Conservation (phyloP, 2,113 vertebrate species). For the Sorex araneus region DNA sequence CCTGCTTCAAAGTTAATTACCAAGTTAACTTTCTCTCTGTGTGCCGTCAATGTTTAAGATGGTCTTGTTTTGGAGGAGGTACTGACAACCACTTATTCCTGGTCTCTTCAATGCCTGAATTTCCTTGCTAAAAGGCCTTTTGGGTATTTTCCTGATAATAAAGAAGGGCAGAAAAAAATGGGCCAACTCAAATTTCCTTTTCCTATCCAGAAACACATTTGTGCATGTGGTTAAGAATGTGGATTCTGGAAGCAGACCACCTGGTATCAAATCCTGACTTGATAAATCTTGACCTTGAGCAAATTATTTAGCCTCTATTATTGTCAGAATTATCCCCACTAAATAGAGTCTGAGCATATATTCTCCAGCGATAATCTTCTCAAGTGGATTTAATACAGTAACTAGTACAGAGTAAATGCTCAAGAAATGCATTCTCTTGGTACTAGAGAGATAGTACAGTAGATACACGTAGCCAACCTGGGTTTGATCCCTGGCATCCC, state of each 20-base stretch:
- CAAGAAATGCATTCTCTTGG: background rate
- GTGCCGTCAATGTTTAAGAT: background rate
- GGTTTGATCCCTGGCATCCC: too few relatives aligned
- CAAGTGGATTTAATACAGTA: background rate
- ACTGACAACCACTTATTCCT: background rate
- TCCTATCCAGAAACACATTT: background rate
- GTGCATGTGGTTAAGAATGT: background rate
- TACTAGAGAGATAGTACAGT: too few relatives aligned
- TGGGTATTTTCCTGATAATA: background rate
- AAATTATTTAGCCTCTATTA: background rate
- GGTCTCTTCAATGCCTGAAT: too few relatives aligned
- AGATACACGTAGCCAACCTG: too few relatives aligned
- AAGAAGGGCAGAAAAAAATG: background rate
- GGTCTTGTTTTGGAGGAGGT: background rate
- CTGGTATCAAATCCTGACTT: background rate
- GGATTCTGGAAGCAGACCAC: background rate
- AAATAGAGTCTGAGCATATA: background rate
- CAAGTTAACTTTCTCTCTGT: background rate
- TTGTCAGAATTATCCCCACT: background rate
- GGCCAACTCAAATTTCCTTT: background rate
- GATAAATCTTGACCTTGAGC: background rate
- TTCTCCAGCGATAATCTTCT: background rate
- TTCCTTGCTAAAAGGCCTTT: background rate
- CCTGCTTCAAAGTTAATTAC: conserved; percentile 9
- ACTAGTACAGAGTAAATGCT: background rate